Evolutionary conservation across 2,888 invertebrate genomes (phyloP), one percentile per base, ranked within the genome.

Genomic region (Galeopsomyia nigrocyanea): DNA sequence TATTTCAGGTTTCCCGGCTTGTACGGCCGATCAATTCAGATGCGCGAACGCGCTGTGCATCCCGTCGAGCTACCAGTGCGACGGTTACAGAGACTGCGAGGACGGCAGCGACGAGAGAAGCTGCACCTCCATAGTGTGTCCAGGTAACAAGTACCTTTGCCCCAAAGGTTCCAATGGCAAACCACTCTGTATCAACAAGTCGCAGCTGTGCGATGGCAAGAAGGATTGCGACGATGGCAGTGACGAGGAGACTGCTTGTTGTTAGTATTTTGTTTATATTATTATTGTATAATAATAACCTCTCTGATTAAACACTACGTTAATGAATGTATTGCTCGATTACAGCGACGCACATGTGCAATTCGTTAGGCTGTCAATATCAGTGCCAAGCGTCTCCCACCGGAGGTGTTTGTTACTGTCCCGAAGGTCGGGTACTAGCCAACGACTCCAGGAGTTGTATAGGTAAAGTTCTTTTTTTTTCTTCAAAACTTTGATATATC

Each of bases 31-130:
- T 1, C 97, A 98, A 88, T 98, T 97, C 88, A 91, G 96, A 50
- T 98, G 98, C 88, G 92, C 93, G 78, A 97, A 97, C 87, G 94
- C 95, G 0, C 90, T 97, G 14, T 99, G 99, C 87, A 97, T 99
- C 80, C 98, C 97, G 0, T 90, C 91, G 63, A 91, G 92, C 62
- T 95, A 93, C 87, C 94, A 93, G 84, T 95, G 95, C 87, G 94
- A 94, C 83, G 95, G 95, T 31, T 94, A 94, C 88, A 90, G 92
- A 76, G 98, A 99, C 87, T 99, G 99, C 87, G 91, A 93, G 0
- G 98, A 98, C 83, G 94, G 94, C 50, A 94, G 94, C 16, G 96
- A 96, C 85, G 96, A 97, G 83, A 90, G 91, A 77, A 95, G 95
- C 88, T 96, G 96, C 87, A 94, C 94, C 14, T 91, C 92, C 70